Evolutionary conservation across 2,113 vertebrate species (phyloP).

Genomic region (Misgurnus anguillicaudatus): DNA sequence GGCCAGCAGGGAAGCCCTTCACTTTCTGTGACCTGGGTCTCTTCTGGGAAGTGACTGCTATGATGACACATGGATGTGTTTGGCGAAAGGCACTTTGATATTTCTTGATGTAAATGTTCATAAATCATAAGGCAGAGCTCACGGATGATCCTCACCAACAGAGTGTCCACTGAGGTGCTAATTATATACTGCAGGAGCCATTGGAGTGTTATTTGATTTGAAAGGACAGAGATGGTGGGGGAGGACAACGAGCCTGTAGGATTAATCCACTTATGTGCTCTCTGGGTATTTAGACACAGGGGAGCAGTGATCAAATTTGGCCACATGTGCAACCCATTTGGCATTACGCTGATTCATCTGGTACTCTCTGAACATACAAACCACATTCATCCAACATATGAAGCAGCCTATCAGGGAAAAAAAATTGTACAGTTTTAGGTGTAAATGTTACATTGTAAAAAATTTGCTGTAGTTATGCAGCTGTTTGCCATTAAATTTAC

Average conservation of each 20-base stretch:
- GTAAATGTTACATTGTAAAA: no score
- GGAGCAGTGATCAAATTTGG: conserved; percentile 63
- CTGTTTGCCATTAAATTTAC: no score
- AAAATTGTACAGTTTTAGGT: no score
- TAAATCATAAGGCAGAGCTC: conserved; percentile 56
- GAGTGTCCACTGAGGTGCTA: conserved; percentile 61
- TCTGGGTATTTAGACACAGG: conserved; percentile 51
- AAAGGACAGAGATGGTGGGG: conserved; percentile 60
- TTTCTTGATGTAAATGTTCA: conserved; percentile 61
- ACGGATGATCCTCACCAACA: conserved; percentile 30
- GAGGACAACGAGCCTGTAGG: conserved; percentile 57
- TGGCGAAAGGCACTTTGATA: conserved; percentile 65
- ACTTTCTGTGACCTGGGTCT: conserved; percentile 59
- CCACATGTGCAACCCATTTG: conserved; percentile 57
- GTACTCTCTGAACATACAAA: conserved; percentile 34
- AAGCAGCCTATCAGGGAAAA: background rate
- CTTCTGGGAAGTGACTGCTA: conserved; percentile 64
- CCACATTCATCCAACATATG: conserved; percentile 11
- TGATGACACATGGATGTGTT: conserved; percentile 72
- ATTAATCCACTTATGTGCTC: conserved; percentile 65
- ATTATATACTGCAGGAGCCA: conserved; percentile 71
- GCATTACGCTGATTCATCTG: conserved; percentile 57
- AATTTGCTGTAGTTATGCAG: no score
- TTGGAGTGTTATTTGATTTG: conserved; percentile 74
- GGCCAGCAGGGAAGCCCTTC: conserved; percentile 60